Evolutionary conservation across 2,113 vertebrate species (phyloP).

Genomic region (Mionectes macconnelli): DNA sequence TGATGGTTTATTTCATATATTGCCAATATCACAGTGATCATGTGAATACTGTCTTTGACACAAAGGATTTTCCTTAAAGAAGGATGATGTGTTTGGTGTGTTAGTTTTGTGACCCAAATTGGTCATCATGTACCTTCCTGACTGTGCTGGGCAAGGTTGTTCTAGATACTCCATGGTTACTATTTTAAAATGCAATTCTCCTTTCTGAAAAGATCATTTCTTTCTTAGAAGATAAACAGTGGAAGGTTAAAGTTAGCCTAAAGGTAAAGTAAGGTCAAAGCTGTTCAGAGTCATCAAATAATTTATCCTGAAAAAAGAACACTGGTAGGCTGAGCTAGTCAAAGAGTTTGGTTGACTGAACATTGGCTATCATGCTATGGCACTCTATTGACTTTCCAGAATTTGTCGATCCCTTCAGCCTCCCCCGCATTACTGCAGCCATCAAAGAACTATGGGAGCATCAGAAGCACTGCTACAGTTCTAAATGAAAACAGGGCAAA

Average conservation of each 20-base stretch:
- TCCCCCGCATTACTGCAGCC: neutral
- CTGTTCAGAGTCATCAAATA: neutral
- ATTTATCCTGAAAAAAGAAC: slow-evolving; percentile 6
- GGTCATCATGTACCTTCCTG: neutral
- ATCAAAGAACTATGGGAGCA: neutral
- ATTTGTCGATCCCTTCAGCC: neutral
- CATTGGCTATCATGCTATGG: neutral
- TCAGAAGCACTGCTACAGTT: neutral
- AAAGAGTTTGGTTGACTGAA: neutral
- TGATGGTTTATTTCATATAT: neutral
- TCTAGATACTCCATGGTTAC: neutral
- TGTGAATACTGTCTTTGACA: neutral
- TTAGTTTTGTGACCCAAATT: neutral
- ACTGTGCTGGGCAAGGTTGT: neutral
- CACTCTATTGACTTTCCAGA: neutral
- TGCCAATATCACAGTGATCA: neutral
- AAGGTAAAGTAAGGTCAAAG: slow-evolving; percentile 25
- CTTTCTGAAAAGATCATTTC: neutral
- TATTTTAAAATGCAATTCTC: neutral
- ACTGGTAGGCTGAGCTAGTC: slow-evolving; percentile 1
- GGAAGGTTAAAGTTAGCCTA: neutral
- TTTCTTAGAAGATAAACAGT: neutral
- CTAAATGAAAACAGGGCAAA: neutral
- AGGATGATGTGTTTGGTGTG: neutral
- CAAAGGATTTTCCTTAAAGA: neutral